A percentile compares a stretch with the other conserved stretches of the same genome.
These are phyloP conservation scores for Drosophila azteca DNA, from an alignment of 1,140 invertebrate species.

Conservation along the genomic window DNA sequence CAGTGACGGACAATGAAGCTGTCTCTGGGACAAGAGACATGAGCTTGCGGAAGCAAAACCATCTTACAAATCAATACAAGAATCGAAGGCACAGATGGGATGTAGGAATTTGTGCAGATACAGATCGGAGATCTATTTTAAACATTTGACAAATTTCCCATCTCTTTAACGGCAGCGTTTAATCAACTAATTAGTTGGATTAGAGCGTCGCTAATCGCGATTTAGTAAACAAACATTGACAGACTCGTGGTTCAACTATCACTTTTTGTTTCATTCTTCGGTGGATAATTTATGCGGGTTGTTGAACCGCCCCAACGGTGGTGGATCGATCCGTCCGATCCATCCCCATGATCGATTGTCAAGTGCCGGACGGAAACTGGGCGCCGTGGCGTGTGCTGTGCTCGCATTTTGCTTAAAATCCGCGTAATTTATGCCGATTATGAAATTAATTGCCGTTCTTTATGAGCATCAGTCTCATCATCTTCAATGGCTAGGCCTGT, in stretches of 20 bases:
- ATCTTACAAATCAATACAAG: conserved; percentile 31
- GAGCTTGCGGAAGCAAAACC: conserved; percentile 63
- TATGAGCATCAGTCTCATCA: conserved; percentile 22
- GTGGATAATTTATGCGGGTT: conserved; percentile 67
- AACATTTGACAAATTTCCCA: conserved; percentile 27
- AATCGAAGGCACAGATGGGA: conserved; percentile 8
- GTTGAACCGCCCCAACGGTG: conserved; percentile 61
- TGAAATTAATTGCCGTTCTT: conserved; percentile 60
- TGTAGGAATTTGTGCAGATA: not conserved
- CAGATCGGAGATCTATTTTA: not conserved
- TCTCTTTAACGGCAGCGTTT: conserved; percentile 37
- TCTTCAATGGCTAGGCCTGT: conserved; percentile 49
- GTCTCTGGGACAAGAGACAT: conserved; percentile 37
- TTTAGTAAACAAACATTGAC: conserved; percentile 31
- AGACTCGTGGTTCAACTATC: conserved; percentile 68
- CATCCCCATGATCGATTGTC: conserved; percentile 54
- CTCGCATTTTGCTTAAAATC: conserved; percentile 56
- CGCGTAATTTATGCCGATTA: conserved; percentile 56
- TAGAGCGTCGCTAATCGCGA: conserved; percentile 27
- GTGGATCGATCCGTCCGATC: not conserved
- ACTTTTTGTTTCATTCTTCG: conserved; percentile 54
- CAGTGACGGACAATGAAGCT: conserved; percentile 63
- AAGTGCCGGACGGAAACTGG: conserved; percentile 36
- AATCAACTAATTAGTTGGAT: conserved; percentile 64
- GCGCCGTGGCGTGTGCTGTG: conserved; percentile 55